Evolutionary conservation across 2,113 vertebrate species (phyloP), one percentile per base, ranked within the genome.

Genomic region (Pelobates fuscus): DNA sequence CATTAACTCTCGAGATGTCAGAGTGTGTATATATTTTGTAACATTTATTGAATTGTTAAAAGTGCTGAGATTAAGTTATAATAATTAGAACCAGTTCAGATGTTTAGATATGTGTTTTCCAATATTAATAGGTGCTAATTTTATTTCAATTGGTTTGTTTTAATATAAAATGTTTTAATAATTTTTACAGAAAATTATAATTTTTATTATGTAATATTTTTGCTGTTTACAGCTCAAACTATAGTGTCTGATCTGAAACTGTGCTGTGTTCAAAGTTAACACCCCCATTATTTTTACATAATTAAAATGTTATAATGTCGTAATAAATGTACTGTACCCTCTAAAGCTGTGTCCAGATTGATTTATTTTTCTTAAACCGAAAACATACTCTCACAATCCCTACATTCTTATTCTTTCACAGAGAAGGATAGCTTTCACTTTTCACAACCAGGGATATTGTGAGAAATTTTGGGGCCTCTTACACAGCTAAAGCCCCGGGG

Each of bases 11-110:
- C 84, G 82, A 83, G 85, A 77, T 82, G 85, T 87, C 83, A 78
- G n/a, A n/a, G 81, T 92, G 83, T 97, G 84, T 98, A 92, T 95
- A 95, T 95, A 95, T 96, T 93, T 94, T 93, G 93, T 86, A 84
- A 83, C 78, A 77, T 77, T 85, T 86, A 75, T 85, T 83, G 70
- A 83, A 88, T 77, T 84, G 81, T 81, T 83, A 79, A 64, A 49
- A 81, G 75, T 84, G 82, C 86, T 89, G 81, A 84, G 90, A 80
- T 84, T 92, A 92, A 90, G 80, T 91, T 90, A 89, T 88, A 82
- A 84, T 84, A 84, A 82, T 70, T 80, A 78, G n/a, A n/a, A n/a
- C n/a, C n/a, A n/a, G 80, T 86, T 89, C 80, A 80, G 77, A 71
- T 62, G 82, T 71, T 14, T 81, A 86, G 44, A 81, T 78, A 82